Evolutionary conservation across 2,888 invertebrate species (phyloP).

Genomic region (Argyresthia goedartella): DNA sequence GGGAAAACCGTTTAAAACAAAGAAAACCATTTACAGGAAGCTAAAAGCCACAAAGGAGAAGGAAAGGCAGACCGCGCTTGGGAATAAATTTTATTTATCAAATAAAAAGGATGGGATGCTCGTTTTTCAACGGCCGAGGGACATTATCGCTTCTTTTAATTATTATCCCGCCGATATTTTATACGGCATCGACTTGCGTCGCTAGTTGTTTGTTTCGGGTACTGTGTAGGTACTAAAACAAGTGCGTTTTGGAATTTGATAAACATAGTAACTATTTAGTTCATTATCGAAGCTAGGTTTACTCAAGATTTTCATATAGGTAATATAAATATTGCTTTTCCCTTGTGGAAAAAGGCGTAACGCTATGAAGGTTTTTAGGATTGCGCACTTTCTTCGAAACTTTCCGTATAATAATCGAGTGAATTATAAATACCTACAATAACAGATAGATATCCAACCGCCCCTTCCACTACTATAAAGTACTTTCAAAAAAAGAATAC

Average conservation of each 20-base stretch:
- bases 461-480: too few relatives aligned
- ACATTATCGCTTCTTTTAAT: slow-evolving; percentile 71
- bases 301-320: too few relatives aligned
- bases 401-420: too few relatives aligned
- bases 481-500: not conserved
- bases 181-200: slow-evolving; percentile 29
- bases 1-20: slow-evolving; percentile 21
- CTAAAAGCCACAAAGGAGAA: slow-evolving; percentile 40
- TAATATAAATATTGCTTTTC: too few relatives aligned
- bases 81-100: slow-evolving; percentile 71
- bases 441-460: too few relatives aligned
- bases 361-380: too few relatives aligned
- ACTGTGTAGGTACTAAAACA: not conserved
- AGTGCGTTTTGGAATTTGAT: too few relatives aligned
- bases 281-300: too few relatives aligned
- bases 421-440: too few relatives aligned
- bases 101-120: slow-evolving; percentile 68
- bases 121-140: slow-evolving; percentile 64
- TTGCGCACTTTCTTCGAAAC: too few relatives aligned
- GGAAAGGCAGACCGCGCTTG: slow-evolving; percentile 35
- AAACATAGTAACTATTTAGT: too few relatives aligned
- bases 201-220: slow-evolving; percentile 10
- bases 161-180: slow-evolving; percentile 68
- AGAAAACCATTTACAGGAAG: slow-evolving; percentile 38
- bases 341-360: too few relatives aligned